Conservation (phyloP, 2,797 vertebrate genomes). For the Otus scops region DNA sequence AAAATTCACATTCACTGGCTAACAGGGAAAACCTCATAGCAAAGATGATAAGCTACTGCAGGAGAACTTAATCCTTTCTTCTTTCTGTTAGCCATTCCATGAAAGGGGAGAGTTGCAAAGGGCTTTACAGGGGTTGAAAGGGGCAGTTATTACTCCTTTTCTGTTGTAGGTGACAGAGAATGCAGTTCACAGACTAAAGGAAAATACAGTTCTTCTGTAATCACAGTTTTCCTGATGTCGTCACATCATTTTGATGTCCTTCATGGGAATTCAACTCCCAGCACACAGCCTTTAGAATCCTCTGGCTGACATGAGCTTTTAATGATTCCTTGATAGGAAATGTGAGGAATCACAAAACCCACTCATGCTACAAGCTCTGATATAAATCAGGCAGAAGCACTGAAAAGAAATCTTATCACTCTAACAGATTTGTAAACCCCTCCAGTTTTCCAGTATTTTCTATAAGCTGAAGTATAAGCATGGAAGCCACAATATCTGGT, state of each 20-base stretch:
- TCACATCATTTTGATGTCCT: background rate
- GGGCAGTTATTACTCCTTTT: background rate
- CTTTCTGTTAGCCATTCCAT: background rate
- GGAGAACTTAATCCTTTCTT: background rate
- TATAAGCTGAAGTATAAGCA: background rate
- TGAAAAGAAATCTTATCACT: background rate
- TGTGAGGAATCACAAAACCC: background rate
- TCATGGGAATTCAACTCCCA: background rate
- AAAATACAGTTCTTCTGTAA: background rate
- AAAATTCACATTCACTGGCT: background rate
- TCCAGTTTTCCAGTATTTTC: background rate
- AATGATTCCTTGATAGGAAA: background rate
- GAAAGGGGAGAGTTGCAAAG: background rate
- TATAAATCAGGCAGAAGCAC: background rate
- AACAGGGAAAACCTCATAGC: background rate
- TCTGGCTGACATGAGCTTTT: background rate
- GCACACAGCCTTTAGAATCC: background rate
- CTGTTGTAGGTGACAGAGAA: background rate
- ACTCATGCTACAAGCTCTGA: background rate
- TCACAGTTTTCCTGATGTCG: background rate
- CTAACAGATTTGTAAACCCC: conserved; percentile 1
- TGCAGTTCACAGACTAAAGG: background rate
- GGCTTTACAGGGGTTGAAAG: background rate
- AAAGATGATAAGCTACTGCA: background rate
- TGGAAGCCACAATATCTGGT: background rate